These are phyloP conservation scores for Oryzias melastigma DNA, from an alignment of 2,113 vertebrate genomes.

Conservation along the genomic window DNA sequence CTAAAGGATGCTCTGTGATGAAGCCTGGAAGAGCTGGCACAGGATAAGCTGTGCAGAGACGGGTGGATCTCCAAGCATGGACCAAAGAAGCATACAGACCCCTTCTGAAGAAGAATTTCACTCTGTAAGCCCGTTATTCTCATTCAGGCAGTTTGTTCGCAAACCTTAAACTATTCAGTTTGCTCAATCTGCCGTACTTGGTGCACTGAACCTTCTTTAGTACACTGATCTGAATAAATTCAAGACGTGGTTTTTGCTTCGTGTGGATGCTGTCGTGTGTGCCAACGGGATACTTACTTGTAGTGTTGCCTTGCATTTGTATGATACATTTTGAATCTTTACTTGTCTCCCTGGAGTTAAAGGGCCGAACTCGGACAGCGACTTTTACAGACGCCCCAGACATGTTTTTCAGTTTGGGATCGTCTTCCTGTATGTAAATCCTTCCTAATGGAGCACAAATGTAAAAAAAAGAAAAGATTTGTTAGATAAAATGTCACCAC, in stretches of 20 bases:
- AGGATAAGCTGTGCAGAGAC: slow-evolving; percentile 29
- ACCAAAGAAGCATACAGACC: slow-evolving; percentile 55
- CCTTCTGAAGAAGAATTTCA: slow-evolving; percentile 50
- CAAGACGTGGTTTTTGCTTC: slow-evolving; percentile 3
- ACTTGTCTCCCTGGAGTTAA: slow-evolving; percentile 93
- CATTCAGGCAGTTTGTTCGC: slow-evolving; percentile 52
- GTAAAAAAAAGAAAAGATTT: neutral
- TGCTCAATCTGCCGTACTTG: slow-evolving; percentile 56
- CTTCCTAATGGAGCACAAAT: slow-evolving; percentile 45
- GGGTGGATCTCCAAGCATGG: slow-evolving; percentile 37
- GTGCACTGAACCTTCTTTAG: slow-evolving; percentile 10
- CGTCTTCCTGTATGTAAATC: slow-evolving; percentile 43
- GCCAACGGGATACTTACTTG: slow-evolving; percentile 84
- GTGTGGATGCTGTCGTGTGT: slow-evolving; percentile 13
- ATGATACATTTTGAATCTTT: slow-evolving; percentile 99
- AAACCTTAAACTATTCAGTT: slow-evolving; percentile 59
- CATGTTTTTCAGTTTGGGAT: slow-evolving; percentile 75
- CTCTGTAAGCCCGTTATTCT: slow-evolving; percentile 63
- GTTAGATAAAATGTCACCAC: too few species aligned
- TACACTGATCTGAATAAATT: slow-evolving; percentile 16
- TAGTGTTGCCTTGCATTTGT: slow-evolving; percentile 98
- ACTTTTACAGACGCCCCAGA: slow-evolving; percentile 98
- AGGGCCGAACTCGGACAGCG: slow-evolving; percentile 94
- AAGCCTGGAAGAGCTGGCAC: slow-evolving; percentile 25
- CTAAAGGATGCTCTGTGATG: slow-evolving; percentile 29